Conservation (phyloP, 2,113 vertebrate genomes). For the Turdus rufiventris region DNA sequence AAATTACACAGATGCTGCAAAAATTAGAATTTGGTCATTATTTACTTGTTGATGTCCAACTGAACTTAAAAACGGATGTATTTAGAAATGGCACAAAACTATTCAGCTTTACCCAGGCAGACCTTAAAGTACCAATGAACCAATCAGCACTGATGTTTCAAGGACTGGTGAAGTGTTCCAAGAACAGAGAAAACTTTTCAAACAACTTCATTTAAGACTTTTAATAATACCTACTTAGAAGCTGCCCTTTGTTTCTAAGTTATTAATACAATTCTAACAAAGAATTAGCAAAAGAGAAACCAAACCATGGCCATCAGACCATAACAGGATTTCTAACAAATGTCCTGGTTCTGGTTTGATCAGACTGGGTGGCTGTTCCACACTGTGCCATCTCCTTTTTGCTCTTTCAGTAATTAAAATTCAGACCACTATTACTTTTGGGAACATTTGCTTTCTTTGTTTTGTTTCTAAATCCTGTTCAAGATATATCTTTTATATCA, state of each 20-base stretch:
- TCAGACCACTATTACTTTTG: neutral
- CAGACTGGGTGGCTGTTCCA: neutral
- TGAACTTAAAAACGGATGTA: neutral
- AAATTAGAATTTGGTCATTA: neutral
- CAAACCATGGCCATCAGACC: neutral
- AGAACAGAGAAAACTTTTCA: neutral
- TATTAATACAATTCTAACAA: neutral
- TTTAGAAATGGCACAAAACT: neutral
- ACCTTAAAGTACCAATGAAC: neutral
- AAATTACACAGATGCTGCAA: neutral
- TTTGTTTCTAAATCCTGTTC: neutral
- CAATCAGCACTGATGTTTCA: neutral
- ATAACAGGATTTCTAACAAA: neutral
- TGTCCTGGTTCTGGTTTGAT: neutral
- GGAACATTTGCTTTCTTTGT: neutral
- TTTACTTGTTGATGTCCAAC: neutral
- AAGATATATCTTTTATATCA: conserved; percentile 10
- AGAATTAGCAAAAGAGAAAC: neutral
- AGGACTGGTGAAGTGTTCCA: neutral
- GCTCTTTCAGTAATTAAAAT: neutral
- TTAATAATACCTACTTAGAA: neutral
- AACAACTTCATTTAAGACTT: neutral
- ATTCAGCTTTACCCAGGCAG: neutral
- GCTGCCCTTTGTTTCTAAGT: neutral
- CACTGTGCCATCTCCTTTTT: neutral